These are phyloP conservation scores for Poeciliopsis gracilis DNA, from an alignment of 2,797 vertebrate genomes.

Conservation along the genomic window DNA sequence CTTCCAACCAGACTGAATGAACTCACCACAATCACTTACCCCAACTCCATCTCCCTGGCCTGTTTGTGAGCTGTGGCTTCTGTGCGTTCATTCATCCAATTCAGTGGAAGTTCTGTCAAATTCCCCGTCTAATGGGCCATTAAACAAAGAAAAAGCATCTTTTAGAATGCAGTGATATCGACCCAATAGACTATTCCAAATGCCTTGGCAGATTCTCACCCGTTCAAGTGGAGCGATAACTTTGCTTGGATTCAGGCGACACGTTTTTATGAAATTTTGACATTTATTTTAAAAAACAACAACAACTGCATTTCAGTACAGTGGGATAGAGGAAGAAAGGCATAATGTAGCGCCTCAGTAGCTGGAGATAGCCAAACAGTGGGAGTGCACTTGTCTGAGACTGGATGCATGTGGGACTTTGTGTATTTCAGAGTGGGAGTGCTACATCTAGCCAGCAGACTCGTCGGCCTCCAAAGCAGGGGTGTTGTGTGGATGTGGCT, in stretches of 20 bases:
- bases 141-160: conserved; percentile 48
- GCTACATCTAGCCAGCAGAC: conserved; percentile 71
- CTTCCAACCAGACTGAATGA: conserved; percentile 22
- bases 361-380: conserved; percentile 42
- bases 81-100: conserved; percentile 42
- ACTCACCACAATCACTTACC: conserved; percentile 9
- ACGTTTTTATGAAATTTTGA: conserved; percentile 11
- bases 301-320: conserved; percentile 10
- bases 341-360: conserved; percentile 48
- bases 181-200: conserved; percentile 38
- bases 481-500: conserved; percentile 11
- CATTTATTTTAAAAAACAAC: background rate
- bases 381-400: conserved; percentile 32
- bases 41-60: conserved; percentile 2
- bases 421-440: conserved; percentile 52
- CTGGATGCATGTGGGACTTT: conserved; percentile 31
- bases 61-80: conserved; percentile 34
- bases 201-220: conserved; percentile 13
- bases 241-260: background rate
- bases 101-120: conserved; percentile 44
- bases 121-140: conserved; percentile 52
- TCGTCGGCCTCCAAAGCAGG: conserved; percentile 60
- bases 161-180: conserved; percentile 48
- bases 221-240: conserved; percentile 15
- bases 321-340: conserved; percentile 14